Percentiles rank a stretch among this genome's conserved stretches.
Evolutionary conservation across 2,113 vertebrate species (phyloP).

Genomic region (Bos taurus): ARS-UCD2.0 NC_037354.1:42842501-42843000

Average conservation of each 20-base stretch:
- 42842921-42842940: neutral
- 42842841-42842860: neutral
- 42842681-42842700: neutral
- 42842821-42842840: neutral
- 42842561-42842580: neutral
- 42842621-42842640: neutral
- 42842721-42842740: neutral
- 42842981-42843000: constrained; percentile 9
- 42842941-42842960: constrained; percentile 35
- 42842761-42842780: neutral
- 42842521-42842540: neutral
- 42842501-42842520: neutral
- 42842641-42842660: neutral
- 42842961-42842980: constrained; percentile 6
- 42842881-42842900: neutral
- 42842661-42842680: neutral
- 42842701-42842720: neutral
- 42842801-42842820: constrained; percentile 8
- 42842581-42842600: neutral
- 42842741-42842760: neutral
- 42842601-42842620: neutral
- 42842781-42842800: neutral
- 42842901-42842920: neutral
- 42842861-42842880: neutral
- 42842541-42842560: neutral